phyloP scores from a whole-genome alignment of 2,888 invertebrate genomes.

The Apamea anceps region DNA sequence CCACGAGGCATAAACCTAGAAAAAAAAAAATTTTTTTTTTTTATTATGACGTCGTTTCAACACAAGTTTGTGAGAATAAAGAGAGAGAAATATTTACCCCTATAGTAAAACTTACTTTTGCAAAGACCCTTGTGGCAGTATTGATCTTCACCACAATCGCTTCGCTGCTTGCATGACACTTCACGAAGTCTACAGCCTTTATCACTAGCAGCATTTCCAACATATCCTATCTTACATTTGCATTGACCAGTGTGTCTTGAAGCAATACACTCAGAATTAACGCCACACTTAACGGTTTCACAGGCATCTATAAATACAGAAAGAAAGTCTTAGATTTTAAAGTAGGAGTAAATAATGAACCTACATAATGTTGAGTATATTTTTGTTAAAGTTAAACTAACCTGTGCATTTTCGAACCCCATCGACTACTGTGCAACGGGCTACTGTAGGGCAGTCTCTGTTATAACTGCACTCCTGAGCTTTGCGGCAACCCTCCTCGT shows the following conservation, averaged over 20 bases:
- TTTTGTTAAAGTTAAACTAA: slow-evolving; percentile 60
- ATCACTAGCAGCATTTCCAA: slow-evolving; percentile 93
- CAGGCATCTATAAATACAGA: slow-evolving; percentile 92
- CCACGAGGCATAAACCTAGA: slow-evolving; percentile 93
- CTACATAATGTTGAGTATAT: neutral
- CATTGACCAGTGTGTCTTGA: slow-evolving; percentile 94
- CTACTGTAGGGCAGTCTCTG: slow-evolving; percentile 94
- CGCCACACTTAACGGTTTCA: slow-evolving; percentile 94
- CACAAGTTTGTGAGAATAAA: neutral
- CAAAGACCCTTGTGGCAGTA: slow-evolving; percentile 95
- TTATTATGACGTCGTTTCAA: neutral
- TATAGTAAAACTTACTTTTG: slow-evolving; percentile 90
- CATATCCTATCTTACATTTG: slow-evolving; percentile 94
- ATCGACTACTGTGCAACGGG: slow-evolving; percentile 93
- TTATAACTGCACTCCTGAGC: slow-evolving; percentile 95
- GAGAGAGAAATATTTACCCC: neutral
- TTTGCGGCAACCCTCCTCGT: slow-evolving; percentile 94
- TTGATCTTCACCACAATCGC: slow-evolving; percentile 94
- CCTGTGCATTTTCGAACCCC: slow-evolving; percentile 95
- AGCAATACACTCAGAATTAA: slow-evolving; percentile 95
- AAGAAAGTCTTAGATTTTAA: neutral
- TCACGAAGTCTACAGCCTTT: slow-evolving; percentile 94
- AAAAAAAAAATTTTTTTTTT: neutral
- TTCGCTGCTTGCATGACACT: slow-evolving; percentile 92
- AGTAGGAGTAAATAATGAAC: neutral